A percentile compares a stretch with the other conserved stretches of the same genome.
These are phyloP conservation scores for Trinorchestia longiramus DNA, from an alignment of 1,140 invertebrate species.

Conservation along the genomic window DNA sequence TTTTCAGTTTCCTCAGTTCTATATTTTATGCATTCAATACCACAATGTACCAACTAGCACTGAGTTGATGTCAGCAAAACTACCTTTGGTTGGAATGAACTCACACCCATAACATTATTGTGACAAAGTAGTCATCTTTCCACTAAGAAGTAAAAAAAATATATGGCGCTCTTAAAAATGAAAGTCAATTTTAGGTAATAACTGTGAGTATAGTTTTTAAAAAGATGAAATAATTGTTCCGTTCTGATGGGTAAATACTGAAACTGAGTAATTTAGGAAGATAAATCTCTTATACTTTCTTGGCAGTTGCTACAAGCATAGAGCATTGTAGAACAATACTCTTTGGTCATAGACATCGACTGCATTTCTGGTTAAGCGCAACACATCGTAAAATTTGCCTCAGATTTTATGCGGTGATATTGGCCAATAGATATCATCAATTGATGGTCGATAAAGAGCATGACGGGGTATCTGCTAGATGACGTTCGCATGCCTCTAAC, in stretches of 20 bases:
- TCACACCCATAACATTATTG: not conserved
- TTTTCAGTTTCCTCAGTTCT: not conserved
- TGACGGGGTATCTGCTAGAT: not conserved
- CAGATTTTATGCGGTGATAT: not conserved
- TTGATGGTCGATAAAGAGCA: constrained; percentile 7
- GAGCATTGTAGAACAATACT: not conserved
- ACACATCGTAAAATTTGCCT: not conserved
- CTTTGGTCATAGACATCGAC: not conserved
- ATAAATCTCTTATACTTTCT: not conserved
- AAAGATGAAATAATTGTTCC: not conserved
- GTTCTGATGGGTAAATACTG: not conserved
- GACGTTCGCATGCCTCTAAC: not conserved
- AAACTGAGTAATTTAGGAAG: too few relatives aligned
- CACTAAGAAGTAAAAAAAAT: not conserved
- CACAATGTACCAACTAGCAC: not conserved
- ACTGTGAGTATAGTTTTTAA: not conserved
- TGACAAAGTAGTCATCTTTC: not conserved
- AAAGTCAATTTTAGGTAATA: not conserved
- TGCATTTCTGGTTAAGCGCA: not conserved
- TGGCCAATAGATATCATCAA: not conserved
- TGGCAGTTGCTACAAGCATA: not conserved
- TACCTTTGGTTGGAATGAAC: not conserved
- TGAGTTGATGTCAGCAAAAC: not conserved
- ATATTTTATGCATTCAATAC: not conserved
- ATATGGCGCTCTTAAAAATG: not conserved